phyloP scores from a whole-genome alignment of 2,113 vertebrate genomes.

The Daphoenositta chrysoptera region DNA sequence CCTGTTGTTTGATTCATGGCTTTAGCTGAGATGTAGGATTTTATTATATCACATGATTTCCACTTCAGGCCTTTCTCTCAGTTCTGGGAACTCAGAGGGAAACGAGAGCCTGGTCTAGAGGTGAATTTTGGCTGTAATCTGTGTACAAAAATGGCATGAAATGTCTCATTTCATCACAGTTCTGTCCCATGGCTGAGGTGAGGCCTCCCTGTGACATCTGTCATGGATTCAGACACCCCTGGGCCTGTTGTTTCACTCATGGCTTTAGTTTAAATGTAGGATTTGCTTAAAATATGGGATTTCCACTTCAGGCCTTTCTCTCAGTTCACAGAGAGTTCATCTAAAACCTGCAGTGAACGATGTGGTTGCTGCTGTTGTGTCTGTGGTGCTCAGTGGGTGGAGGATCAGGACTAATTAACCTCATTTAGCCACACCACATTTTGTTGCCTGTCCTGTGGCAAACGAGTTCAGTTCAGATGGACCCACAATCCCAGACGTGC shows the following conservation, averaged over 20 bases:
- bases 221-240: neutral
- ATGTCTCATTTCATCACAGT: neutral
- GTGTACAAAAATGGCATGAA: neutral
- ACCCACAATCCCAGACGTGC: neutral
- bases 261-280: neutral
- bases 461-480: neutral
- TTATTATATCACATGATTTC: neutral
- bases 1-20: neutral
- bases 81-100: neutral
- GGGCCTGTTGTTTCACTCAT: neutral
- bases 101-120: neutral
- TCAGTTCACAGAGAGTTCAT: neutral
- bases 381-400: neutral
- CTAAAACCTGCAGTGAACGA: rapidly evolving
- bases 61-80: neutral
- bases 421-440: neutral
- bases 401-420: neutral
- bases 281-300: neutral
- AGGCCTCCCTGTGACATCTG: neutral
- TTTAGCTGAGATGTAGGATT: neutral
- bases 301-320: neutral
- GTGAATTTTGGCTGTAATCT: neutral
- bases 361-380: neutral
- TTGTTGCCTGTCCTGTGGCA: neutral
- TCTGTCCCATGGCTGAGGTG: neutral